Base-by-base conservation (phyloP, 2,888 invertebrate species). In the Melieria omissa region DNA sequence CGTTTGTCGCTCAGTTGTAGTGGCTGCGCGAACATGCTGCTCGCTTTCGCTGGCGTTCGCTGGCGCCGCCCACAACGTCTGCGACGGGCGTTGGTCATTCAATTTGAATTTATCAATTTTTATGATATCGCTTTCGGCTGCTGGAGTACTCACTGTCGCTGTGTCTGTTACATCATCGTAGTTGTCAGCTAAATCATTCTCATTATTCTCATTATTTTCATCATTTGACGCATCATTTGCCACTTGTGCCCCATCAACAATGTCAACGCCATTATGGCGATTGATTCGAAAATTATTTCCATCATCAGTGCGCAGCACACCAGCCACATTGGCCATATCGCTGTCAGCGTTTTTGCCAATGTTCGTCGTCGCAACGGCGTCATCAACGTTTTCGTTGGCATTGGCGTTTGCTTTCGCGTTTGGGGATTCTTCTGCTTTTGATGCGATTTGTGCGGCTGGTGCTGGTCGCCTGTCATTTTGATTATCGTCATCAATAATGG, bases 221-320 rank as follows among this genome's bases (percentile, higher is more conserved):
- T 57, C 65, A 65, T 65, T 62, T 45, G 65, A 52, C 62, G 60
- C 57, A 42, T 65, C 49, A 49, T 66, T 46, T 29, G 14, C 55
- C 10, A 44, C 16, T 14, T 66, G 9, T 42, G 9, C 65, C 12
- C 12, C 47, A 45, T 66, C 66, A 66, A 45, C 29, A 12, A 52
- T 44, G 10, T 60, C 14, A 42, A 44, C 14, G 12, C 49, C 65
- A 65, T 67, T 64, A 55, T 71, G 61, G 54, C 60, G 69, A 79
- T 81, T 83, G 82, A 82, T 83, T 82, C 80, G 77, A 81, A 82
- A 81, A 83, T 83, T 79, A 80, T 83, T 82, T 80, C 52, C 66
- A 58, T 55, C 62, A n/a, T 62, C 67, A 66, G 68, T 61, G 46
- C 65, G 69, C n/a, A 29, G 69, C n/a, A 29, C 46, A 77, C 16